These are phyloP conservation scores for Siphlonurus alternatus DNA, from an alignment of 2,888 invertebrate genomes.

Conservation along the genomic window DNA sequence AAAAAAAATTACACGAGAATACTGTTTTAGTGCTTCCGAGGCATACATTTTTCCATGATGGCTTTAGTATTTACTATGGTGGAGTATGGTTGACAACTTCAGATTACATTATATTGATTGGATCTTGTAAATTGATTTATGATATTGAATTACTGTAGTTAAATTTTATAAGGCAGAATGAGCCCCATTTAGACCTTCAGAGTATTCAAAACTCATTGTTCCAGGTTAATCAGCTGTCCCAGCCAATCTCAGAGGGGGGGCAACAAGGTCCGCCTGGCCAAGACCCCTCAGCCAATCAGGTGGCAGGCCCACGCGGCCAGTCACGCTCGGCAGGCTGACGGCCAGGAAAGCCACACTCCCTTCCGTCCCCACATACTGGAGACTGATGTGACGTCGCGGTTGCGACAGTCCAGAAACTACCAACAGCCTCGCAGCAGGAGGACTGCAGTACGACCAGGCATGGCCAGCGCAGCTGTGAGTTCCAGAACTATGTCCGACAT, in stretches of 20 bases:
- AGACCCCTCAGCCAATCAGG: background rate
- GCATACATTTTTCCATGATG: too few species aligned
- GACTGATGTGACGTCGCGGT: background rate
- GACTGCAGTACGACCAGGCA: background rate
- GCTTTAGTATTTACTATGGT: too few species aligned
- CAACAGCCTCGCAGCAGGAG: background rate
- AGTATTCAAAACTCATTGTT: too few species aligned
- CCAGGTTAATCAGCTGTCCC: too few species aligned
- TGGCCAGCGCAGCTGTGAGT: background rate
- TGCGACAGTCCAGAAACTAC: background rate
- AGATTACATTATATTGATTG: background rate
- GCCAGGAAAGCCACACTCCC: background rate
- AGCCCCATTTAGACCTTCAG: too few species aligned
- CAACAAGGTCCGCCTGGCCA: too few species aligned
- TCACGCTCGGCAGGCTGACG: background rate
- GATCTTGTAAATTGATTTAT: too few species aligned
- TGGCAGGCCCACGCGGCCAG: background rate
- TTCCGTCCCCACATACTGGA: background rate
- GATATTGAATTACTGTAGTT: too few species aligned
- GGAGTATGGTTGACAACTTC: background rate
- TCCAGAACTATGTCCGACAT: background rate
- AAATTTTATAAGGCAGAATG: too few species aligned
- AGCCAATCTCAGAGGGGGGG: too few species aligned
- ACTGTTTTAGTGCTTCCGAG: too few species aligned
- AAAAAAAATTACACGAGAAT: too few species aligned